A percentile compares a stretch with the other conserved stretches of the same genome.
Evolutionary conservation across 2,113 vertebrate species (phyloP).

Genomic region (Phainopepla nitens): DNA sequence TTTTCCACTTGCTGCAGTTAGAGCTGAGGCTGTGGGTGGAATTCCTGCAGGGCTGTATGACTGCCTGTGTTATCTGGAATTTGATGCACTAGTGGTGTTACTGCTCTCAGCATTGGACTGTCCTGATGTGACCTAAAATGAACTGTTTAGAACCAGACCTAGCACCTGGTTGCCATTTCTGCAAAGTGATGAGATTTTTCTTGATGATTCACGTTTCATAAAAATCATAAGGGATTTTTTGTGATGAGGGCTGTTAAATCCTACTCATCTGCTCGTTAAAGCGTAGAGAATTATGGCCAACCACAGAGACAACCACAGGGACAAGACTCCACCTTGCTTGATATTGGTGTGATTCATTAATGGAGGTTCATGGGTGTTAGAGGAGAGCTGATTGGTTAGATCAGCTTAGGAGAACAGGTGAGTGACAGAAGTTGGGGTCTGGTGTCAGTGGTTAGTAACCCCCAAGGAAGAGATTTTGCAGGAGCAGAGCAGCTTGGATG

Average conservation of each 20-base stretch:
- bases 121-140: slow-evolving; percentile 51
- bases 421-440: neutral
- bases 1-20: neutral
- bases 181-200: slow-evolving; percentile 29
- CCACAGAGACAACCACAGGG: neutral
- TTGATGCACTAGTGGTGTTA: neutral
- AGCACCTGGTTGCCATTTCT: slow-evolving; percentile 25
- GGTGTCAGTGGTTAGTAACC: neutral
- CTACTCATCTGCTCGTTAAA: neutral
- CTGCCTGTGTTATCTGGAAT: neutral
- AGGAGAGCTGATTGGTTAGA: neutral
- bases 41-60: neutral
- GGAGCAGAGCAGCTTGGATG: neutral
- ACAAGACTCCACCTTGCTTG: neutral
- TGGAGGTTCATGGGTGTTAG: neutral
- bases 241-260: slow-evolving; percentile 17
- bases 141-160: slow-evolving; percentile 1
- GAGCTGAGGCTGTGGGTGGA: neutral
- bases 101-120: neutral
- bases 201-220: slow-evolving; percentile 7
- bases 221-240: neutral
- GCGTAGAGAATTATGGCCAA: neutral
- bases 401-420: neutral
- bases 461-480: neutral
- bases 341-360: neutral